Evolutionary conservation across 1,140 invertebrate genomes (phyloP), one percentile per base, ranked within the genome.

Genomic region (Drosophila tropicalis): DNA sequence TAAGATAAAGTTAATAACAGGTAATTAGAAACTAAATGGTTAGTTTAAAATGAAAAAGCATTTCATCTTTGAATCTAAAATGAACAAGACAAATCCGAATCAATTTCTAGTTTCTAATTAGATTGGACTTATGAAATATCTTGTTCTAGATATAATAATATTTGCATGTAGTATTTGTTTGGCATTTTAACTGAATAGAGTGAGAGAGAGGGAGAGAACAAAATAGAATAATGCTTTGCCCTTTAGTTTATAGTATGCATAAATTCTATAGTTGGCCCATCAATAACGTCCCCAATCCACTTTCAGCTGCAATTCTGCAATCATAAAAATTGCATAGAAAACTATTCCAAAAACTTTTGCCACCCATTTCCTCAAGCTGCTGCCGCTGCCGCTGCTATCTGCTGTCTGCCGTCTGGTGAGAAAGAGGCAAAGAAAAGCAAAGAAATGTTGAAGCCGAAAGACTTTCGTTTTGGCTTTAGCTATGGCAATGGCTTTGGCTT

Each of bases 291-390:
- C 56, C 56, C 56, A 34, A 36, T 36, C 32, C 56, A 58, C 32
- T 39, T 39, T 19, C 56, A 58, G 34, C 56, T 58, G 56, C 56
- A 77, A 78, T 62, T 72, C 79, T 69, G 62, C 71, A 79, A 51
- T 78, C 75, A 78, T 79, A 58, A 78, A 78, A 78, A 78, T 78
- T 78, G 75, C 74, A 78, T 79, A 67, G 69, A 71, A 64, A 78
- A 78, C 68, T 79, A 78, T 78, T 78, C 61, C 58, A 51, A 51
- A 51, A 72, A 78, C 58, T 78, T 78, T 72, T 67, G 56, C 62
- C 39, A 19, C 44, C 44, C 44, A 51, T 51, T 51, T 51, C 44
- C 44, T 47, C 15, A 51, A 17, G 9, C 5, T 9, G 15, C 44
- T 1, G n/a, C 1, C 5, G 13, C 5, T 15, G n/a, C 3, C 7